A percentile compares a stretch with the other conserved stretches of the same genome.
These are phyloP conservation scores for Lycaena phlaeas DNA, from an alignment of 2,888 invertebrate genomes.

Conservation along the genomic window DNA sequence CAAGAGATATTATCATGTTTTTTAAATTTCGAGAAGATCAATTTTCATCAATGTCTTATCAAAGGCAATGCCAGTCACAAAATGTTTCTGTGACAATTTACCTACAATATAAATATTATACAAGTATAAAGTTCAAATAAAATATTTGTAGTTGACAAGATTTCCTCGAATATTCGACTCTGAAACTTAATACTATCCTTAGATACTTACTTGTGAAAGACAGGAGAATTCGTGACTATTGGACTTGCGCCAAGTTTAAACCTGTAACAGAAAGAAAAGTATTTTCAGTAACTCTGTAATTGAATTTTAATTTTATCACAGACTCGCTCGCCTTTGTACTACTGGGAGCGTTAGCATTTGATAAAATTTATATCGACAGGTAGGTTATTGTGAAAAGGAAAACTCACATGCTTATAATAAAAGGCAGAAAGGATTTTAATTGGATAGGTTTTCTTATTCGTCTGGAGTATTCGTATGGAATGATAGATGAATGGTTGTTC, in stretches of 20 bases:
- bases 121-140: too few species aligned
- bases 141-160: neutral
- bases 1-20: too few species aligned
- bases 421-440: neutral
- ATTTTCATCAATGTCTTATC: too few species aligned
- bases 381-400: constrained; percentile 1
- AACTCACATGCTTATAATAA: neutral
- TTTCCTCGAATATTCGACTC: neutral
- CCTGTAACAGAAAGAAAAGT: constrained; percentile 26
- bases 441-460: neutral
- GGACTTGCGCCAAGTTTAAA: constrained; percentile 26
- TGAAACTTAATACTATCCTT: constrained; percentile 3
- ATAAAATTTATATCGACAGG: constrained; percentile 4
- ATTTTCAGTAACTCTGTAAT: constrained; percentile 17
- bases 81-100: too few species aligned
- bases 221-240: constrained; percentile 20
- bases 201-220: constrained; percentile 25
- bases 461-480: too few species aligned
- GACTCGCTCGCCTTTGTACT: constrained; percentile 5
- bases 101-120: too few species aligned
- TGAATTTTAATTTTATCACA: constrained; percentile 20
- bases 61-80: too few species aligned
- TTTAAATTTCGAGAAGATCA: too few species aligned
- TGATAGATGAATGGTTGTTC: too few species aligned
- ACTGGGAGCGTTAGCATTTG: constrained; percentile 6